phyloP scores from a whole-genome alignment of 2,888 invertebrate species.

The Stegophylla sp. region DNA sequence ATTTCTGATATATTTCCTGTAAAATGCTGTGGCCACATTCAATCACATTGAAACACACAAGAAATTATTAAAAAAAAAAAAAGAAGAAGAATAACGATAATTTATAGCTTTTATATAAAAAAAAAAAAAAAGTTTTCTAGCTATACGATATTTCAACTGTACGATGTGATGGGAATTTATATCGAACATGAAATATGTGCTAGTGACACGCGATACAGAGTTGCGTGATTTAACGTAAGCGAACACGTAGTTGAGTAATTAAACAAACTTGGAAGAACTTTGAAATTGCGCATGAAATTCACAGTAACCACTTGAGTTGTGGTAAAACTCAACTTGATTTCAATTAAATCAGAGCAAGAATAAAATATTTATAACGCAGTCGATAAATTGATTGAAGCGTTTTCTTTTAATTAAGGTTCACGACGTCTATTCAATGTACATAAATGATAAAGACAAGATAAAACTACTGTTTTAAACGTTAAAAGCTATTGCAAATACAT shows the following conservation, averaged over 20 bases:
- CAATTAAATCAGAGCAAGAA: background rate
- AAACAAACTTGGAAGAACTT: constrained; percentile 5
- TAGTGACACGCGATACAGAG: constrained; percentile 8
- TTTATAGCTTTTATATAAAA: constrained; percentile 8
- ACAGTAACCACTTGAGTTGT: constrained; percentile 10
- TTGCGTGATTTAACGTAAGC: constrained; percentile 20
- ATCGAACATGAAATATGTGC: constrained; percentile 26
- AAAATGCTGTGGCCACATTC: background rate
- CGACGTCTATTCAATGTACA: background rate
- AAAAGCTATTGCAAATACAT: no score
- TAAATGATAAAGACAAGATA: background rate
- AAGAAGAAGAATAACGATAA: background rate
- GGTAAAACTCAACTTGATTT: constrained; percentile 30
- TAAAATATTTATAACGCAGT: background rate
- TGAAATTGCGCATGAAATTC: background rate
- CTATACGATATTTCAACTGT: no score
- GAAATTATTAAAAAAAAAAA: background rate
- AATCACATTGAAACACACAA: constrained; percentile 10
- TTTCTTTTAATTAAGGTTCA: background rate
- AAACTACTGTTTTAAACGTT: no score
- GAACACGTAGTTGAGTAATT: constrained; percentile 25
- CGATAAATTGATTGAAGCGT: background rate
- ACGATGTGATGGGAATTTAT: background rate
- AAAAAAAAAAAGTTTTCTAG: constrained; percentile 8
- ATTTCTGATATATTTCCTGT: background rate